Conservation (phyloP, 2,113 vertebrate genomes). For the Lonchura striata region DNA sequence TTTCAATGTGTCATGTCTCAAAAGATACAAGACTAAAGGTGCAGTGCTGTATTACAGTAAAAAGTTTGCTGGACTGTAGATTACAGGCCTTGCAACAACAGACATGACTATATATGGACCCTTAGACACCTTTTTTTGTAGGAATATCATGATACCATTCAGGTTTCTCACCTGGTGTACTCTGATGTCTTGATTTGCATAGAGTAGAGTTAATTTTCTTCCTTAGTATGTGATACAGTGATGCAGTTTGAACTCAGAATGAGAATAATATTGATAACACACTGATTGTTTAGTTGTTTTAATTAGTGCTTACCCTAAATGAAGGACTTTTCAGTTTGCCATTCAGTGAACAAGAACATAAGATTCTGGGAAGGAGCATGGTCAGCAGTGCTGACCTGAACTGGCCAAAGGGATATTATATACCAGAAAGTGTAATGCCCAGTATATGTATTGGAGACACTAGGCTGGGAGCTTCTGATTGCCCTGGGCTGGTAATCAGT, state of each 20-base stretch:
- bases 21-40: not conserved
- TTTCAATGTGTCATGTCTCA: not conserved
- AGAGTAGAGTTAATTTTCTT: not conserved
- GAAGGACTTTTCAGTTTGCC: not conserved
- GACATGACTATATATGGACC: not conserved
- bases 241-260: not conserved
- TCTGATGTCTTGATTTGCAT: not conserved
- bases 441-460: rapidly evolving
- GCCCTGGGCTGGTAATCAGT: too few species aligned
- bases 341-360: not conserved
- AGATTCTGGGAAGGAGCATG: not conserved
- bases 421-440: not conserved
- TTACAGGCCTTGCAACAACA: not conserved
- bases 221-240: not conserved
- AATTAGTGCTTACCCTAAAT: not conserved
- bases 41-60: not conserved
- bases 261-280: not conserved
- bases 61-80: not conserved
- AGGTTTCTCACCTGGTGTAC: not conserved
- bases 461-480: not conserved
- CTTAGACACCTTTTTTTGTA: not conserved
- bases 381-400: not conserved
- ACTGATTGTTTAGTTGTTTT: not conserved
- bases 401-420: not conserved
- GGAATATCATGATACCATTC: not conserved